These are phyloP conservation scores for Chionodraco myersi DNA, from an alignment of 2,113 vertebrate species.

Conservation along the genomic window DNA sequence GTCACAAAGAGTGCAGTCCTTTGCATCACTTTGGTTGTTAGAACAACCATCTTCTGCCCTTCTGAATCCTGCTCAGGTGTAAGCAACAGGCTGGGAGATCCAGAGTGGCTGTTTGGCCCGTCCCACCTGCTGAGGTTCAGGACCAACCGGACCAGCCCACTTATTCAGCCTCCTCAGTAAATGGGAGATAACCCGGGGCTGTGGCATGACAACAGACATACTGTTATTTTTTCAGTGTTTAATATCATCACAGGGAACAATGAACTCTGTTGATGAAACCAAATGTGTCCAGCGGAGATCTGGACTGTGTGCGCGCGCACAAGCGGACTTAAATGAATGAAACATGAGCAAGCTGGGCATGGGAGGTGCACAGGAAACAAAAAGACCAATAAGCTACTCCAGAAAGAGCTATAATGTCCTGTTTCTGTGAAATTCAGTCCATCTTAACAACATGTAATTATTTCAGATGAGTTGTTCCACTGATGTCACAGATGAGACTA, in stretches of 20 bases:
- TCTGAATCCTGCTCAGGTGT: slow-evolving; percentile 27
- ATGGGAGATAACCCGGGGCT: slow-evolving; percentile 58
- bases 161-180: slow-evolving; percentile 70
- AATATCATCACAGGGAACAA: slow-evolving; percentile 79
- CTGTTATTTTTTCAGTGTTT: slow-evolving; percentile 78
- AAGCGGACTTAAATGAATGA: slow-evolving; percentile 69
- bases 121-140: slow-evolving; percentile 49
- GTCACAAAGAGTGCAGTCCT: slow-evolving; percentile 87
- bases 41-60: slow-evolving; percentile 78
- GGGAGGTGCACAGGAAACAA: neutral
- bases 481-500: slow-evolving; percentile 1
- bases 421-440: slow-evolving; percentile 14
- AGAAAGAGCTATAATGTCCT: neutral
- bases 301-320: slow-evolving; percentile 41
- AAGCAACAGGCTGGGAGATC: slow-evolving; percentile 18
- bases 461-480: slow-evolving; percentile 9
- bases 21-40: slow-evolving; percentile 85
- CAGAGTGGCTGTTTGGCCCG: slow-evolving; percentile 32
- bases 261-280: slow-evolving; percentile 82
- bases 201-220: slow-evolving; percentile 74
- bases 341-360: slow-evolving; percentile 67
- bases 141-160: slow-evolving; percentile 51
- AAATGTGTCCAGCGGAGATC: slow-evolving; percentile 71
- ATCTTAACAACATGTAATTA: slow-evolving; percentile 24
- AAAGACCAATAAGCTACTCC: neutral